Evolutionary conservation across 2,113 vertebrate species (phyloP).

Genomic region (Rissa tridactyla): DNA sequence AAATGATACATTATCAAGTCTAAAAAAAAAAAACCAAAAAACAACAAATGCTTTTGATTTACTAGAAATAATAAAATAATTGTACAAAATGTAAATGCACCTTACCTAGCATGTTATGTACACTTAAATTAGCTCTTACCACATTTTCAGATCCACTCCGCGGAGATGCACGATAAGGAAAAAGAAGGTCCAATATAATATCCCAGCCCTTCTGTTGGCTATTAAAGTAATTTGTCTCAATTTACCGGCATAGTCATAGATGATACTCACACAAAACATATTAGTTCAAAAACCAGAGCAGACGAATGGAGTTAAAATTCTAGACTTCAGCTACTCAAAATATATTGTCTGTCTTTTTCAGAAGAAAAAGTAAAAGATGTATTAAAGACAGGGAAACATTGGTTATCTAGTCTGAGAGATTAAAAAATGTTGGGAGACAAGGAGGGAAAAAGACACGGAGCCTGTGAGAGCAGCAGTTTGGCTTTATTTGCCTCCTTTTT

Average conservation of each 20-base stretch:
- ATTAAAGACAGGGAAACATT: neutral
- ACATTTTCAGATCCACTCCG: neutral
- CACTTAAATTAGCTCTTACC: neutral
- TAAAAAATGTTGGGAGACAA: neutral
- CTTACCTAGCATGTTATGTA: neutral
- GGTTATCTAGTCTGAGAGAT: neutral
- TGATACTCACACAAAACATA: neutral
- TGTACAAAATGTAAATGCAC: neutral
- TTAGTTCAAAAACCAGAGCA: neutral
- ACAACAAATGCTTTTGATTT: neutral
- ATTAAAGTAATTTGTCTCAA: neutral
- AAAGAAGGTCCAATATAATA: neutral
- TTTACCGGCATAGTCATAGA: neutral
- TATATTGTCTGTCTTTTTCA: neutral
- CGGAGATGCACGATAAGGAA: neutral
- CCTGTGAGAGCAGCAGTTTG: neutral
- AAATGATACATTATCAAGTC: neutral
- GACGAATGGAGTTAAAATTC: constrained; percentile 3
- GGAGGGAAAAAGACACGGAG: neutral
- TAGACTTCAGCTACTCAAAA: neutral
- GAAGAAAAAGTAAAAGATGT: neutral
- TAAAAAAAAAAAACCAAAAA: neutral
- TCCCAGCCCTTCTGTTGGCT: neutral
- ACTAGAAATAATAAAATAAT: neutral
- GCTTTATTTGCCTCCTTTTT: neutral